Conservation (phyloP, 2,888 invertebrate genomes). For the Oxyscelio sp. region DNA sequence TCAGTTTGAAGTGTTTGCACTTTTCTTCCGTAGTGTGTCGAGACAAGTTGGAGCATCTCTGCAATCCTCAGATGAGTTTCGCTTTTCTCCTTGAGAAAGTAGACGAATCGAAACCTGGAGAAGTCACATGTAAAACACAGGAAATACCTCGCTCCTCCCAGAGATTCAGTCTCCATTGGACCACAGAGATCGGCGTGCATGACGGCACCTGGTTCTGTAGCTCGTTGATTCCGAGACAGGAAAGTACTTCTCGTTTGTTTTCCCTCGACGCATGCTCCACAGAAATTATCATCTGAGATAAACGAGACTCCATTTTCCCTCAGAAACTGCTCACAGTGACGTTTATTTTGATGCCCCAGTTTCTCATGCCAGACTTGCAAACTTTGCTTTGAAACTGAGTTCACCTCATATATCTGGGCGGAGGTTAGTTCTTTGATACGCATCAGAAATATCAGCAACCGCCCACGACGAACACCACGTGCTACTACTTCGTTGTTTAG, state of each 20-base stretch:
- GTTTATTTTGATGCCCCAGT: slow-evolving; percentile 83
- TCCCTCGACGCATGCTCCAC: slow-evolving; percentile 79
- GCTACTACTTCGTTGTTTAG: no score
- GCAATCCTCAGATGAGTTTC: slow-evolving; percentile 4
- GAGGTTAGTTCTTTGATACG: no score
- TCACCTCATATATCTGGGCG: slow-evolving; percentile 46
- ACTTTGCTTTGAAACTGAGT: slow-evolving; percentile 34
- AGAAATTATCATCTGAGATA: slow-evolving; percentile 68
- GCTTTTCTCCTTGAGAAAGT: slow-evolving; percentile 36
- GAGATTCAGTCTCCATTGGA: slow-evolving; percentile 72
- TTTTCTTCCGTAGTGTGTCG: background rate
- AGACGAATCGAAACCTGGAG: slow-evolving; percentile 73
- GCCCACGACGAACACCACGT: no score
- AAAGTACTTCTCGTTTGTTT: slow-evolving; percentile 79
- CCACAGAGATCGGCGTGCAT: slow-evolving; percentile 80
- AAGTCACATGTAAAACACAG: slow-evolving; percentile 71
- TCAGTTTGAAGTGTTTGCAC: slow-evolving; percentile 29
- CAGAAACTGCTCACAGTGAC: slow-evolving; percentile 78
- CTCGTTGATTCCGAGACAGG: slow-evolving; percentile 70
- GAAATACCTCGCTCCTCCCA: slow-evolving; percentile 64
- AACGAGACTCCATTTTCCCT: slow-evolving; percentile 77
- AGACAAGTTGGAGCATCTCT: background rate
- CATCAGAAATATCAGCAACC: no score
- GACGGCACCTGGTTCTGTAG: slow-evolving; percentile 76
- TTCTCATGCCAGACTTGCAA: slow-evolving; percentile 81